These are phyloP conservation scores for Drosophila sp. DNA, from an alignment of 1,140 invertebrate genomes.

Conservation along the genomic window DNA sequence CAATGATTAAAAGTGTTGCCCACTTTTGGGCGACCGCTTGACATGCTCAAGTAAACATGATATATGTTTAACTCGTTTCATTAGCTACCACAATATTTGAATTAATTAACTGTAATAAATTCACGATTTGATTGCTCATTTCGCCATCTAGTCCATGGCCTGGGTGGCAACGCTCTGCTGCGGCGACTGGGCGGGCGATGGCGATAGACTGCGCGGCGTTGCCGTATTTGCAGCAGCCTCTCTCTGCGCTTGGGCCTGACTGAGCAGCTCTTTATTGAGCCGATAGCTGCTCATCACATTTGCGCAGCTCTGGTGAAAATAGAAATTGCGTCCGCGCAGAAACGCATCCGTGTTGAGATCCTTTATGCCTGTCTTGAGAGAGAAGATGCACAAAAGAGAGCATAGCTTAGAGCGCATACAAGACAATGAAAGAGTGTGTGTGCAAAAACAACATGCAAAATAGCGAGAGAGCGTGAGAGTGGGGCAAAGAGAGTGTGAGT, in stretches of 20 bases:
- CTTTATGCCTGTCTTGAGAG: slow-evolving; percentile 84
- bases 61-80: slow-evolving; percentile 55
- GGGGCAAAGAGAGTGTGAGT: not conserved
- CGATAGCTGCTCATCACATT: slow-evolving; percentile 83
- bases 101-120: slow-evolving; percentile 80
- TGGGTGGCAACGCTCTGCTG: slow-evolving; percentile 66
- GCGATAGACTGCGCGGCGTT: slow-evolving; percentile 69
- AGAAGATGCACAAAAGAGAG: slow-evolving; percentile 41
- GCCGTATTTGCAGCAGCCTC: slow-evolving; percentile 44
- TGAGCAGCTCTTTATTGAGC: slow-evolving; percentile 77
- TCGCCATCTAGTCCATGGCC: slow-evolving; percentile 54
- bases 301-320: slow-evolving; percentile 83
- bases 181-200: slow-evolving; percentile 70
- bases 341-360: slow-evolving; percentile 81
- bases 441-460: slow-evolving; percentile 31
- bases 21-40: slow-evolving; percentile 44
- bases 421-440: not conserved
- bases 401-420: slow-evolving; percentile 30
- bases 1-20: slow-evolving; percentile 28
- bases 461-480: slow-evolving; percentile 26
- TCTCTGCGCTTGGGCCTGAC: slow-evolving; percentile 63
- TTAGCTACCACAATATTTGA: slow-evolving; percentile 74
- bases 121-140: slow-evolving; percentile 74
- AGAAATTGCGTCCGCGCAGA: slow-evolving; percentile 81
- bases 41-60: slow-evolving; percentile 51